Evolutionary conservation across 23 tunicate species (phyloP).

Genomic region (Phallusia fumigata): DNA sequence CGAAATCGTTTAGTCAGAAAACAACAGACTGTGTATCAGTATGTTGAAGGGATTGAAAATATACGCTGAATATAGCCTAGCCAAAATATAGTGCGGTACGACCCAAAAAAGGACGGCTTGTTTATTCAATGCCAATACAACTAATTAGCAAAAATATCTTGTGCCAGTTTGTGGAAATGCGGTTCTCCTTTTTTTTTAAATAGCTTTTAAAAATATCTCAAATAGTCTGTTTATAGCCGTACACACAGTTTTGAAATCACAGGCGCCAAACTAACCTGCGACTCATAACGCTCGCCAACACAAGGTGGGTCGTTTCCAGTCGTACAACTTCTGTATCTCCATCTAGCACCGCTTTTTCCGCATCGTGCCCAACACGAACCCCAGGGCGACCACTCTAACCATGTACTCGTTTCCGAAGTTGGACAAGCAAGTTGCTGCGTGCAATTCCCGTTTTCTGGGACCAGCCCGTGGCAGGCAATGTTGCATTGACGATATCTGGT

Average conservation of each 20-base stretch:
- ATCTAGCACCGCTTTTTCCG: background rate
- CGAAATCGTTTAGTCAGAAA: too few relatives aligned
- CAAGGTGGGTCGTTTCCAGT: background rate
- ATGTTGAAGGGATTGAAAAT: too few relatives aligned
- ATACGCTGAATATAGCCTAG: too few relatives aligned
- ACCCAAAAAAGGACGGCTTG: too few relatives aligned
- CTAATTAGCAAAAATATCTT: too few relatives aligned
- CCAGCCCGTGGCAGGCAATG: background rate
- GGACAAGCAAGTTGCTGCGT: background rate
- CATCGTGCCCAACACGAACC: background rate
- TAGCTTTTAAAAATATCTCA: too few relatives aligned
- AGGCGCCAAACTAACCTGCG: background rate
- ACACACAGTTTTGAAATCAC: background rate
- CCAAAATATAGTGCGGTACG: too few relatives aligned
- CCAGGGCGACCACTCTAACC: background rate
- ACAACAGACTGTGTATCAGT: too few relatives aligned
- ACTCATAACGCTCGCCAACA: background rate
- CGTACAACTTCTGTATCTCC: background rate
- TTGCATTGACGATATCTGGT: slow-evolving; percentile 35
- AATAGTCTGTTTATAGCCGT: background rate
- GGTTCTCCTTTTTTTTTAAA: too few relatives aligned
- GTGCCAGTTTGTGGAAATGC: too few relatives aligned
- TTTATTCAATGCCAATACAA: too few relatives aligned
- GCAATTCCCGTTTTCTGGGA: background rate
- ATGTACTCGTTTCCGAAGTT: background rate